Evolutionary conservation across 1,140 invertebrate genomes (phyloP), one percentile per base, ranked within the genome.

Genomic region (Drosophila miranda): DNA sequence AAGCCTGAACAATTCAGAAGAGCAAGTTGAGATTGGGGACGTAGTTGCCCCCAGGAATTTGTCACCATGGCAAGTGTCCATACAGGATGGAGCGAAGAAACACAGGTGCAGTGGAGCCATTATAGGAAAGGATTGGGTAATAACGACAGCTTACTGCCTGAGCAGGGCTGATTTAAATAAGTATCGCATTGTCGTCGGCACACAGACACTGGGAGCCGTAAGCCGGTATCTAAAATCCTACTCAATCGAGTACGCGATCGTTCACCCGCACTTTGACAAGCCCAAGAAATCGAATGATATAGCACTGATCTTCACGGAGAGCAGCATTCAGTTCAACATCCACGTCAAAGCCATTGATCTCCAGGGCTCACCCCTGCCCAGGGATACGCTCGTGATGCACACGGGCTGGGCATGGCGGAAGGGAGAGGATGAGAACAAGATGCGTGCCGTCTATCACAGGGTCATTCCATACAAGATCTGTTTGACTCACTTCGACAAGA

Each of bases 71-170:
- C 51, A 54, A 3, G 52, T 49, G 3, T 54, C 60, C 21, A 55
- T 63, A 49, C 30, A 42, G 9, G 5, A 34, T 4, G 11, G 3
- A 3, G 11, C 19, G 1, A 0, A 16, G 0, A 23, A 5, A 0
- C 52, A 55, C 48, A 19, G 21, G n/a, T 63, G 60, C 52, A 55
- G 51, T 16, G 60, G 60, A 1, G 60, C n/a, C 6, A 55, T 63
- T 3, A 6, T 63, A 0, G 23, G 7, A 2, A 6, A 30, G 6
- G 5, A 55, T 6, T 63, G 52, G 28, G 23, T 63, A 9, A n/a
- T 63, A 1, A 63, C 43, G 19, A 43, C 60, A 2, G 60, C 60
- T 0, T 9, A 14, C 9, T 63, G 60, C 9, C 5, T 55, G 6
- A 9, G 41, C 9, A 0, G 6, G 2, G 11, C 11, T 1, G 11